A percentile compares a stretch with the other conserved stretches of the same genome.
Conservation (phyloP, 2,797 vertebrate genomes). For the Heliangelus exortis region DNA sequence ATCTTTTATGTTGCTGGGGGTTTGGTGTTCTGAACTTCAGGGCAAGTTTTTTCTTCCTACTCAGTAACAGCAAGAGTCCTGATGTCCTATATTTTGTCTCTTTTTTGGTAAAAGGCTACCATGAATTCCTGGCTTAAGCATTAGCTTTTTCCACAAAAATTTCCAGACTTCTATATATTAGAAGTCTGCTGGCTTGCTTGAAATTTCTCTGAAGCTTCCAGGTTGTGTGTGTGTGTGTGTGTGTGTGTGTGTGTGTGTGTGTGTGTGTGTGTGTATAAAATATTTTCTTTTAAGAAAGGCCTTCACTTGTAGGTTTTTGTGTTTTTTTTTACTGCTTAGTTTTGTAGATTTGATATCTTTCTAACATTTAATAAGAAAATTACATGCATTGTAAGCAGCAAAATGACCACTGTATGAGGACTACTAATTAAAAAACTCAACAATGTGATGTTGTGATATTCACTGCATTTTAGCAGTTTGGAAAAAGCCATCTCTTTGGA, state of each 20-base stretch:
- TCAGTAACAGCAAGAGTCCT: background rate
- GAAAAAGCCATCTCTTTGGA: background rate
- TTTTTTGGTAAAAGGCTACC: background rate
- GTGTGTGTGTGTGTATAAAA: too few species aligned
- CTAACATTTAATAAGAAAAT: background rate
- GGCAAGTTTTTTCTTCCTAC: background rate
- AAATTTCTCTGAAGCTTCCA: background rate
- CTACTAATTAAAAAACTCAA: rapidly evolving
- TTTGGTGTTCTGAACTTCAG: background rate
- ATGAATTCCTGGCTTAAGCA: background rate
- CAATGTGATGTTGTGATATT: background rate
- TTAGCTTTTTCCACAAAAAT: background rate
- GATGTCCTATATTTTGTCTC: background rate
- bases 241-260: background rate
- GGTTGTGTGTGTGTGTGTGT: background rate
- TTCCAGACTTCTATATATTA: background rate
- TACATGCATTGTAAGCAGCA: background rate
- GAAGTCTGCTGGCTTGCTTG: background rate
- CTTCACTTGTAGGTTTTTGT: background rate
- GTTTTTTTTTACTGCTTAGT: background rate
- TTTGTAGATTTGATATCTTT: background rate
- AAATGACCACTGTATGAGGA: background rate
- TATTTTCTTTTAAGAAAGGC: background rate
- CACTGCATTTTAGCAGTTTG: background rate
- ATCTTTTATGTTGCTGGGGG: rapidly evolving